Base-by-base conservation (phyloP, 2,888 invertebrate species). In the Elegia similella region DNA sequence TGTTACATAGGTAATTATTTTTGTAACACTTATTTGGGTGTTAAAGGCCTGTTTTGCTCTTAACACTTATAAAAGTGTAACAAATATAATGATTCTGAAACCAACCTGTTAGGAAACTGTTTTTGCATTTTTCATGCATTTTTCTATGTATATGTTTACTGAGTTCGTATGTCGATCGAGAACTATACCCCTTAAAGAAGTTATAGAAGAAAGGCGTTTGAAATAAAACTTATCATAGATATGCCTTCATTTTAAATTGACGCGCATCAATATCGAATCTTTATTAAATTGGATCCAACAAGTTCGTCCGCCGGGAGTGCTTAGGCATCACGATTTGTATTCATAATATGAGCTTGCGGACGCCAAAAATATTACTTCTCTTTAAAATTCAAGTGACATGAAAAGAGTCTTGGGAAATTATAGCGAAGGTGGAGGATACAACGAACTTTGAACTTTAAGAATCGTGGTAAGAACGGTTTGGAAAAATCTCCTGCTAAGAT, bases 391-490 rank as follows among this genome's bases (percentile, higher is more conserved):
- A 55, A 55, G 46, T 55, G 15, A 44, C 54, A 55, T 32, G 44
- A 55, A 55, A 55, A 29, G 54, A 44, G 54, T 46, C 54, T 46
- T 30, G 54, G 54, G 54, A 55, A 55, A 55, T 55, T 50, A 50
- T 16, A 34, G 50, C 50, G 29, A 50, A 50, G 34, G 16, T 34
- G 34, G 15, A 13, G 34, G 10, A 17, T 23, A 17, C 44, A 17
- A 23, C 23, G 46, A 17, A 46, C 15, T 50, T 50, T 50, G 50
- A 38, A 34, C 50, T 50, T 50, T 32, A 13, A 30, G 13, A 15
- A 47, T 34, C 38, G 1, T 12, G 38, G n/a, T 38, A 12, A 12
- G 38, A 38, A 38, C 12, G 38, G 12, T 50, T 38, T 50, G 34
- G 34, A 34, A 15, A 38, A 34, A 32, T 34, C 16, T 16, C 1